phyloP scores from a whole-genome alignment of 2,888 invertebrate species.

The Lasioglossum zephyrum region DNA sequence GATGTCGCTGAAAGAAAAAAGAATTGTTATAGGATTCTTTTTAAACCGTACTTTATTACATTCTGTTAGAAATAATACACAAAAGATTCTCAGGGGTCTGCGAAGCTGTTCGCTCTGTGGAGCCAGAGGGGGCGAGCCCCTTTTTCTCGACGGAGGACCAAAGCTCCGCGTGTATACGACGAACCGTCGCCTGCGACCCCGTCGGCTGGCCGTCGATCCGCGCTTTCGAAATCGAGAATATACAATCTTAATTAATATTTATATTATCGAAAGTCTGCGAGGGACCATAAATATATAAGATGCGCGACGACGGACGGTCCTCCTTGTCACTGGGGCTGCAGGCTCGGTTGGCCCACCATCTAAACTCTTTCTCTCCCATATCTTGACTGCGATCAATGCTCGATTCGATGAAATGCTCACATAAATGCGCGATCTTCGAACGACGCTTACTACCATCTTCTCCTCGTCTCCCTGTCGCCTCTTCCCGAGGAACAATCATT shows the following conservation, averaged over 20 bases:
- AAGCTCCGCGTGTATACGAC: slow-evolving; percentile 28
- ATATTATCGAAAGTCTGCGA: slow-evolving; percentile 62
- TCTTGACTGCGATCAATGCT: slow-evolving; percentile 27
- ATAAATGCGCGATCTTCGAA: slow-evolving; percentile 78
- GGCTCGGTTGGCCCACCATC: slow-evolving; percentile 54
- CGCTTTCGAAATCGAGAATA: slow-evolving; percentile 57
- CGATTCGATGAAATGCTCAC: slow-evolving; percentile 76
- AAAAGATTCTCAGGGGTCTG: slow-evolving; percentile 70
- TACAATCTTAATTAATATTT: slow-evolving; percentile 64
- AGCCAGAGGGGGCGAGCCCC: slow-evolving; percentile 29
- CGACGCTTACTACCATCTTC: background rate
- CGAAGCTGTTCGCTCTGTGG: slow-evolving; percentile 62
- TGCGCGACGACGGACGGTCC: slow-evolving; percentile 22
- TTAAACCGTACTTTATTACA: slow-evolving; percentile 80
- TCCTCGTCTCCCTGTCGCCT: background rate
- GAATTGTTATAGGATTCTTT: slow-evolving; percentile 14
- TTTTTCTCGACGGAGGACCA: background rate
- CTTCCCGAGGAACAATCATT: background rate
- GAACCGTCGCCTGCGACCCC: slow-evolving; percentile 63
- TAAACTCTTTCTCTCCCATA: background rate
- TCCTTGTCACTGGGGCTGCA: slow-evolving; percentile 43
- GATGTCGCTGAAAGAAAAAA: background rate
- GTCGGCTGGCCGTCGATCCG: slow-evolving; percentile 33
- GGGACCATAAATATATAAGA: slow-evolving; percentile 54
- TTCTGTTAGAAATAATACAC: slow-evolving; percentile 83